Percentiles rank a stretch among this genome's conserved stretches.
These are phyloP conservation scores for Pionites leucogaster DNA, from an alignment of 2,113 vertebrate species.

Conservation along the genomic window DNA sequence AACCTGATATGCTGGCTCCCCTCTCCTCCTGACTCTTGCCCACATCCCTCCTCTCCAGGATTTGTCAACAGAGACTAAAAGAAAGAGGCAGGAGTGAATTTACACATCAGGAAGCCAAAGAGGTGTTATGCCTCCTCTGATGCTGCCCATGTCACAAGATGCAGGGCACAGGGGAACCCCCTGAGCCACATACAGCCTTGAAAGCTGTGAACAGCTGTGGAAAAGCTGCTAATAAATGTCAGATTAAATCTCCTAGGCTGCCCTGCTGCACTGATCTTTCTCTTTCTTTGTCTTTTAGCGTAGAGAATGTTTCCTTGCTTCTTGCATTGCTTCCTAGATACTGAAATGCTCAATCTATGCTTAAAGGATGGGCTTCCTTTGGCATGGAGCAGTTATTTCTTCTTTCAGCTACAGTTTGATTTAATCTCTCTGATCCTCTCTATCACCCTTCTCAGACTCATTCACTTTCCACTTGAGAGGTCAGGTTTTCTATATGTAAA, in stretches of 20 bases:
- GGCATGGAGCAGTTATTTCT: neutral
- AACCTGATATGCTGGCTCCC: fast-evolving
- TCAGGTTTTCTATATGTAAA: neutral
- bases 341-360: neutral
- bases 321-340: neutral
- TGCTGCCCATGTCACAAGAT: neutral
- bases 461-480: neutral
- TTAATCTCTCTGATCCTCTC: neutral
- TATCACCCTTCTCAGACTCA: neutral
- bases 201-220: neutral
- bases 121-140: neutral
- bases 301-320: neutral
- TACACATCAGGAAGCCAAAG: neutral
- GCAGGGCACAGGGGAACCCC: neutral
- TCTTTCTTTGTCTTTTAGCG: neutral
- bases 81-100: neutral
- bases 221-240: neutral
- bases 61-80: neutral
- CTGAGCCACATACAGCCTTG: neutral
- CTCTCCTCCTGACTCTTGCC: neutral
- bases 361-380: neutral
- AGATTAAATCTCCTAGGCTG: neutral
- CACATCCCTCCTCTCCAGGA: neutral
- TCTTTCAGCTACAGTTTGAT: neutral
- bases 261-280: neutral